Percentiles rank a stretch among this genome's conserved stretches.
phyloP scores from a whole-genome alignment of 2,888 invertebrate species.

The Gastrophysa polygoni region DNA sequence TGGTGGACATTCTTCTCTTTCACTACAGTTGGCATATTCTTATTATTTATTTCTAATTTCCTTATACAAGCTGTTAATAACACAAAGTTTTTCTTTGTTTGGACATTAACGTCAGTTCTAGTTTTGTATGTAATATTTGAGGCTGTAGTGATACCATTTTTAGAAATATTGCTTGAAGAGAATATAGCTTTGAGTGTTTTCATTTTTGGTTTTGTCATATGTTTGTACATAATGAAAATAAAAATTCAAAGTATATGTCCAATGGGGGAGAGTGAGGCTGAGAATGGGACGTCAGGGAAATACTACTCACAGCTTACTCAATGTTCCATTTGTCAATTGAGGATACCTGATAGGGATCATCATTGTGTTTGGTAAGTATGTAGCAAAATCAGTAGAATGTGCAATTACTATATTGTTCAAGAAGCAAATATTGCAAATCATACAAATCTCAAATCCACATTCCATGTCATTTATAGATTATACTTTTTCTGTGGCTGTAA shows the following conservation, averaged over 20 bases:
- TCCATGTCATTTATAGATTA: too few species aligned
- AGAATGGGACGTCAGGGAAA: constrained; percentile 61
- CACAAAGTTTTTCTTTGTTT: constrained; percentile 77
- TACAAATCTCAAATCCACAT: too few species aligned
- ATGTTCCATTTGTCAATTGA: constrained; percentile 82
- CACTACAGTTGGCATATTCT: constrained; percentile 47
- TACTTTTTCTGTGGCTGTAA: too few species aligned
- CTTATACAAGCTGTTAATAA: constrained; percentile 47
- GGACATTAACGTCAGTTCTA: constrained; percentile 72
- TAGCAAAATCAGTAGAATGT: neutral
- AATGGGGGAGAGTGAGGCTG: constrained; percentile 52
- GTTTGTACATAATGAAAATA: constrained; percentile 55
- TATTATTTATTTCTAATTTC: constrained; percentile 48
- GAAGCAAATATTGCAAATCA: too few species aligned
- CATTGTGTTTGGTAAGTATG: constrained; percentile 76
- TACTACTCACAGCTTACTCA: constrained; percentile 72
- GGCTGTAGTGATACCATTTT: constrained; percentile 69
- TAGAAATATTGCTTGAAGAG: constrained; percentile 73
- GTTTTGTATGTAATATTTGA: constrained; percentile 74
- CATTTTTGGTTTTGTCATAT: constrained; percentile 58
- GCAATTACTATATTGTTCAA: too few species aligned
- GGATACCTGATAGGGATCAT: constrained; percentile 78
- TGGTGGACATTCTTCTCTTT: constrained; percentile 54
- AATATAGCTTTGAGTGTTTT: constrained; percentile 65
- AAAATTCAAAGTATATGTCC: constrained; percentile 42